These are phyloP conservation scores for Leptosomus discolor DNA, from an alignment of 2,113 vertebrate genomes.

Conservation along the genomic window DNA sequence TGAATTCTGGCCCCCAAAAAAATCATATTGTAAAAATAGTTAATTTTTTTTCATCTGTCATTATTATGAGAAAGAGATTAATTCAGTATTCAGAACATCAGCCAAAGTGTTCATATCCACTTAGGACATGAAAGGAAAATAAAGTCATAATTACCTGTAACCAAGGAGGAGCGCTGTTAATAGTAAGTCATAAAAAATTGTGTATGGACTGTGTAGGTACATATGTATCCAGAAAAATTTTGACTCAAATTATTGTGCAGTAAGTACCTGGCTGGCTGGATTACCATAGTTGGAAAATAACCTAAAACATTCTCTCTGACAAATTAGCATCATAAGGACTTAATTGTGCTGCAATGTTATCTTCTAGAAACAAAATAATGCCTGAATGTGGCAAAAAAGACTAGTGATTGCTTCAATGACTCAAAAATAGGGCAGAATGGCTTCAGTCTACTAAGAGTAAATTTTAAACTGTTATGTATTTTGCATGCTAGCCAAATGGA, in stretches of 20 bases:
- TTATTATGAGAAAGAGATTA: background rate
- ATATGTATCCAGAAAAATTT: background rate
- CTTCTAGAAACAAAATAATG: background rate
- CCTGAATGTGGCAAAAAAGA: background rate
- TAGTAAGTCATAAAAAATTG: background rate
- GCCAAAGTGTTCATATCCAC: background rate
- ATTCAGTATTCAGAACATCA: background rate
- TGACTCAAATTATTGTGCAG: background rate
- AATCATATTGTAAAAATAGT: background rate
- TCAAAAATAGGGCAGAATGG: background rate
- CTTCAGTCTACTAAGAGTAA: background rate
- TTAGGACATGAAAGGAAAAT: background rate
- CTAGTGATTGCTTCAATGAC: background rate
- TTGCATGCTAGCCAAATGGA: background rate
- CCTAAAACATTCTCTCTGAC: background rate
- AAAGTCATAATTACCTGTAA: background rate
- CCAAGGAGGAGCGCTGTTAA: background rate
- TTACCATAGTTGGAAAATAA: background rate
- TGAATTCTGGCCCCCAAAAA: background rate
- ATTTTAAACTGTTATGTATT: background rate
- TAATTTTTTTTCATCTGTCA: background rate
- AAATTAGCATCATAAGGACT: background rate
- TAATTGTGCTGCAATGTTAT: background rate
- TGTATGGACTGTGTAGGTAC: background rate
- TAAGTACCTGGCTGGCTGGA: background rate